phyloP scores from a whole-genome alignment of 2,113 vertebrate species.

The Tonatia bakeri region DNA sequence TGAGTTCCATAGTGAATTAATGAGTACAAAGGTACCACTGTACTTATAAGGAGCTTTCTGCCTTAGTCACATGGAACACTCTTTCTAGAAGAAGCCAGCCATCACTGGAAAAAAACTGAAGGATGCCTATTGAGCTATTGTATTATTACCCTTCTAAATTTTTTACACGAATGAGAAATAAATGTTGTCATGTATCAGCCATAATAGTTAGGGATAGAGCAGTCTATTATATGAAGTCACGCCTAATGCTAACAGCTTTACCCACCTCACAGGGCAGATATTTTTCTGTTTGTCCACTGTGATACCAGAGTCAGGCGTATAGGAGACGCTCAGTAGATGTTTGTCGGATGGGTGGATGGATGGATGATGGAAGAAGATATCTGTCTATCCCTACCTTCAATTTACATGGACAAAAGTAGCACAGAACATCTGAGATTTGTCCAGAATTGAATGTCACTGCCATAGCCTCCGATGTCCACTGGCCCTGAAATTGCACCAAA shows the following conservation, averaged over 20 bases:
- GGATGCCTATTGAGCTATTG: background rate
- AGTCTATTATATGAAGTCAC: background rate
- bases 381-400: background rate
- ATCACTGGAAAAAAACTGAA: background rate
- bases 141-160: background rate
- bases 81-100: background rate
- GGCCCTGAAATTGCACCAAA: background rate
- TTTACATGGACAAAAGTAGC: background rate
- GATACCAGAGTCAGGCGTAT: background rate
- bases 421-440: background rate
- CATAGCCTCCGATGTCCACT: accelerated
- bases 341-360: background rate
- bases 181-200: background rate
- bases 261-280: background rate
- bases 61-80: background rate
- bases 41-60: background rate
- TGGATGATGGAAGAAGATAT: background rate
- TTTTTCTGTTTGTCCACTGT: background rate
- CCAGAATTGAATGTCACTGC: background rate
- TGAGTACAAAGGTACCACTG: too few species aligned
- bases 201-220: background rate
- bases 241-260: background rate
- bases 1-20: too few species aligned
- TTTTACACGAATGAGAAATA: background rate
- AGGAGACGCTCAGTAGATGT: background rate